Conservation (phyloP, 2,797 vertebrate species). For the Pempheris klunzingeri region DNA sequence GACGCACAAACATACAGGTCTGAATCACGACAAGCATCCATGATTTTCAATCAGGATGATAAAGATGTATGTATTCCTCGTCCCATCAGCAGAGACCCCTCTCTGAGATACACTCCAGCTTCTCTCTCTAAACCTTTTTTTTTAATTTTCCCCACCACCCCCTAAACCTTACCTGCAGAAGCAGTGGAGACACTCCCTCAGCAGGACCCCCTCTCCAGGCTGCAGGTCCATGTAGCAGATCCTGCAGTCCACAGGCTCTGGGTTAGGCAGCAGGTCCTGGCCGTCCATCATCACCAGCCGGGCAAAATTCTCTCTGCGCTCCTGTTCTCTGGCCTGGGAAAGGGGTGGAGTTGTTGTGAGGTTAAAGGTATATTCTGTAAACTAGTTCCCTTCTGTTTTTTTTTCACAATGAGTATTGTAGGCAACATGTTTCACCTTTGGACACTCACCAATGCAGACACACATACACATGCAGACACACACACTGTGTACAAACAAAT, state of each 20-base stretch:
- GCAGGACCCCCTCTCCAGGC: constrained; percentile 85
- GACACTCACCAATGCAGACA: constrained; percentile 3
- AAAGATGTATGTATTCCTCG: too few species aligned
- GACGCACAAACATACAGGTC: constrained; percentile 4
- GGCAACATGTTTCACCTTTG: background rate
- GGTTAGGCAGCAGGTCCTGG: constrained; percentile 89
- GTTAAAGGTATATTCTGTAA: constrained; percentile 23
- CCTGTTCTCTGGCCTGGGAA: constrained; percentile 85
- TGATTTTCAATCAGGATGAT: background rate
- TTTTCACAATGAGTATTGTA: background rate
- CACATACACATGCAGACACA: background rate
- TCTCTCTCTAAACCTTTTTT: background rate
- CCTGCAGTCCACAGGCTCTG: constrained; percentile 86
- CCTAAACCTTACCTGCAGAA: constrained; percentile 87
- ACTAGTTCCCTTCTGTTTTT: background rate
- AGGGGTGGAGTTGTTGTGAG: constrained; percentile 22
- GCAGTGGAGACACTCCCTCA: constrained; percentile 92
- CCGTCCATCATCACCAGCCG: constrained; percentile 87
- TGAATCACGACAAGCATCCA: background rate
- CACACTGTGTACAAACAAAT: constrained; percentile 38
- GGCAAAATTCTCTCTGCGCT: constrained; percentile 88
- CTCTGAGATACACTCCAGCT: background rate
- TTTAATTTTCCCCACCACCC: too few species aligned
- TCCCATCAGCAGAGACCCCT: background rate
- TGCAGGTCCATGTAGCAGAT: constrained; percentile 88